A percentile compares a stretch with the other conserved stretches of the same genome.
Conservation (phyloP, 1,140 invertebrate species). For the Zaprionus lachaisei region DNA sequence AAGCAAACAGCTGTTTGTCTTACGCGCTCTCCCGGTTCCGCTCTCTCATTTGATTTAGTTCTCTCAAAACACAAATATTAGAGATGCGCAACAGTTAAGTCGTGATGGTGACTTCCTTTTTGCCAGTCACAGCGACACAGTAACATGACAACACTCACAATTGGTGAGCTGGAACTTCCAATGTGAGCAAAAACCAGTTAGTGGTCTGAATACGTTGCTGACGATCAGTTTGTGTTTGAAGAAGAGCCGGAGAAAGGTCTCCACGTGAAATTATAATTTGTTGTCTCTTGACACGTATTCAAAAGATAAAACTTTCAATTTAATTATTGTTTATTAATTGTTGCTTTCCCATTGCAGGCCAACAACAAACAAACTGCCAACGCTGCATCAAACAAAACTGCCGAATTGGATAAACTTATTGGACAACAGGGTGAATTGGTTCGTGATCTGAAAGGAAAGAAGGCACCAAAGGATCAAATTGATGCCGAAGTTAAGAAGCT, state of each 20-base stretch:
- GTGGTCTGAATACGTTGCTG: slow-evolving; percentile 51
- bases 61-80: background rate
- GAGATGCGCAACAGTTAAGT: background rate
- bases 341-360: slow-evolving; percentile 19
- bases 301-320: slow-evolving; percentile 9
- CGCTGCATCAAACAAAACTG: slow-evolving; percentile 30
- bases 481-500: slow-evolving; percentile 88
- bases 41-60: slow-evolving; percentile 12
- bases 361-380: slow-evolving; percentile 44
- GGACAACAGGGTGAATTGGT: slow-evolving; percentile 89
- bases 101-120: background rate
- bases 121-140: slow-evolving; percentile 9
- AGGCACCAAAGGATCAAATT: slow-evolving; percentile 86
- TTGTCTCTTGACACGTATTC: slow-evolving; percentile 37
- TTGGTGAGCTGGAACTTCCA: background rate
- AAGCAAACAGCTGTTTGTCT: slow-evolving; percentile 36
- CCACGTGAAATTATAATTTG: background rate
- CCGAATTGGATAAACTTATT: slow-evolving; percentile 84
- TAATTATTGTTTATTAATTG: background rate
- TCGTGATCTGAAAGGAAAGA: slow-evolving; percentile 89
- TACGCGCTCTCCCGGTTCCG: slow-evolving; percentile 10
- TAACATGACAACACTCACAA: slow-evolving; percentile 8
- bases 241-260: slow-evolving; percentile 14
- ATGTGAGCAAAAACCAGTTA: slow-evolving; percentile 42
- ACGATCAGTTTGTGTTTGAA: slow-evolving; percentile 32